Evolutionary conservation across 2,113 vertebrate species (phyloP), one percentile per base, ranked within the genome.

Genomic region (Mohoua ochrocephala): DNA sequence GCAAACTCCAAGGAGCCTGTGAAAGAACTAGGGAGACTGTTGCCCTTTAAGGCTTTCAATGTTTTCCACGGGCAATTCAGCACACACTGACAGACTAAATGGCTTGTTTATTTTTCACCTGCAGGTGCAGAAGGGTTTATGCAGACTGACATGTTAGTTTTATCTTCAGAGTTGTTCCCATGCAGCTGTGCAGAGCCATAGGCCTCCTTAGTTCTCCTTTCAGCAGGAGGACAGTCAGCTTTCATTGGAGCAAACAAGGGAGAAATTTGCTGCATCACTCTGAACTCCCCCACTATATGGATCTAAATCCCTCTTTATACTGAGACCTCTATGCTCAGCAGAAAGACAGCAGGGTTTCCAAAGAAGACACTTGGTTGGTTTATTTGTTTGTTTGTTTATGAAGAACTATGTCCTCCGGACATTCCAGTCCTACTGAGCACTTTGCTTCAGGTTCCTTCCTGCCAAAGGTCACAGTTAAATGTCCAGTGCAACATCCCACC

Each of bases 321-420:
- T 92, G 28, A 92, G 67, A 41, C 47, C 47, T 68, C 41, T 37
- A 57, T 78, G 68, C 35, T 90, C 87, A 86, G 87, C 67, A 95
- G 78, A 83, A 93, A 83, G 79, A 83, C 79, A 92, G 79, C 39
- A 53, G 78, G 80, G 63, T 91, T 92, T 96, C 84, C 77, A 93
- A 73, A 92, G 76, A 77, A 20, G 14, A 80, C 64, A 59, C 64
- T 94, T 41, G 16, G n/a, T 84, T 93, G 39, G 70, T 88, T 81
- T 81, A 60, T 89, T 93, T 41, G 70, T 88, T 81, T 81, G 68
- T 89, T 95, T 94, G 78, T 75, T 94, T 87, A 87, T 82, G 89
- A 86, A 94, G 85, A 88, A 71, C 83, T 84, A 84, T 27, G 31
- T 83, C 74, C 77, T 54, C 89, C 26, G 24, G 94, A 94, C 95